Evolutionary conservation across 2,113 vertebrate genomes (phyloP).

Genomic region (Erpornis zantholeuca): DNA sequence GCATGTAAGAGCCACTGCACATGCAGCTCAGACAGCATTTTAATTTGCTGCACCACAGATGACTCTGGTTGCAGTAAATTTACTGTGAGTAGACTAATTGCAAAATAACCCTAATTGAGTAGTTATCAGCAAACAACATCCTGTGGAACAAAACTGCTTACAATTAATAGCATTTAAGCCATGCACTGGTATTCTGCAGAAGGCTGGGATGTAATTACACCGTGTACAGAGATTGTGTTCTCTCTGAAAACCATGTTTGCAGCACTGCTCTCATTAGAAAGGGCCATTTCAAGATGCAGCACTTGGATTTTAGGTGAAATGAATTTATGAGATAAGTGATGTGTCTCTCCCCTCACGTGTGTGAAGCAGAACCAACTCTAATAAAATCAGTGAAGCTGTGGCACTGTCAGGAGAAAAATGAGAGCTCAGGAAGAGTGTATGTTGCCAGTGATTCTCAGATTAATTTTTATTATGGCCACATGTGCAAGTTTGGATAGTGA

Average conservation of each 20-base stretch:
- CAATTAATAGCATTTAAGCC: conserved; percentile 78
- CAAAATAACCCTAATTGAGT: conserved; percentile 81
- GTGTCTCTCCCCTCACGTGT: background rate
- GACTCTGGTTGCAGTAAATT: conserved; percentile 73
- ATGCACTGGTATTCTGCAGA: conserved; percentile 66
- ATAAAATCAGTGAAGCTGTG: background rate
- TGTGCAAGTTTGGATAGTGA: background rate
- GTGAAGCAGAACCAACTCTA: background rate
- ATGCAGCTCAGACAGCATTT: conserved; percentile 32
- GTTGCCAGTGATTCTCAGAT: background rate
- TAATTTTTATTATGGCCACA: background rate
- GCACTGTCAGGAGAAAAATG: background rate
- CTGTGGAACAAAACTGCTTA: conserved; percentile 74
- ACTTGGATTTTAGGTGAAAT: background rate
- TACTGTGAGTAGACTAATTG: conserved; percentile 80
- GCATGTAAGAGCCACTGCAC: conserved; percentile 35
- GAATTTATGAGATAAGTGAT: background rate
- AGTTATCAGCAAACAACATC: conserved; percentile 78
- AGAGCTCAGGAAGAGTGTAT: background rate
- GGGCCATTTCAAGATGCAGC: background rate
- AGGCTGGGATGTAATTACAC: conserved; percentile 69
- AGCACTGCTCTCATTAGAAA: conserved; percentile 27
- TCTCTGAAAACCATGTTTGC: conserved; percentile 52
- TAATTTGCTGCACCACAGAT: conserved; percentile 65
- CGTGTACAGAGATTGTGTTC: conserved; percentile 45